Evolutionary conservation across 2,797 vertebrate genomes (phyloP).

Genomic region (Chelon auratus): DNA sequence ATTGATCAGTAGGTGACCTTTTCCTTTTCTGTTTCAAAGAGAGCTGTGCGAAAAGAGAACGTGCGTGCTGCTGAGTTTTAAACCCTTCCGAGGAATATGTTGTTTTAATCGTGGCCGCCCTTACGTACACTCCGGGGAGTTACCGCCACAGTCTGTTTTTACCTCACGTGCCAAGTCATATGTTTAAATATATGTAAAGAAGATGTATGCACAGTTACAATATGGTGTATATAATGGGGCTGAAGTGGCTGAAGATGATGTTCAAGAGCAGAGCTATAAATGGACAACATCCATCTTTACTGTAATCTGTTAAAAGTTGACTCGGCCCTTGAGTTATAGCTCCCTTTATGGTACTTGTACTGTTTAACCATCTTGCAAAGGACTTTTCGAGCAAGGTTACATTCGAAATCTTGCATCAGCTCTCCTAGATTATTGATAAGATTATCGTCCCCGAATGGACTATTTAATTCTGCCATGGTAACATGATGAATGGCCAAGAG

Average conservation of each 20-base stretch:
- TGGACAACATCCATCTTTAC: too few species aligned
- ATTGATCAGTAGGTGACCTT: slow-evolving; percentile 1
- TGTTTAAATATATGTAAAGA: background rate
- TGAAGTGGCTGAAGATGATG: too few species aligned
- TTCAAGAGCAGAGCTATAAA: too few species aligned
- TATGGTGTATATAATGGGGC: too few species aligned
- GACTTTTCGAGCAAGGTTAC: slow-evolving; percentile 23
- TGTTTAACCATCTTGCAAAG: slow-evolving; percentile 1
- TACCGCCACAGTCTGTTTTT: slow-evolving; percentile 51
- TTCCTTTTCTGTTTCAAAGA: slow-evolving; percentile 12
- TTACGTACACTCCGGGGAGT: slow-evolving; percentile 19
- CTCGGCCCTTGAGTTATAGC: background rate
- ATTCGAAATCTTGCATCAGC: slow-evolving; percentile 15
- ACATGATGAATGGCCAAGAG: slow-evolving; percentile 5
- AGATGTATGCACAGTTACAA: too few species aligned
- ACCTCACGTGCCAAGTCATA: background rate
- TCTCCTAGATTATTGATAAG: slow-evolving; percentile 23
- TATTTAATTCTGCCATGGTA: slow-evolving; percentile 1
- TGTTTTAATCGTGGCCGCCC: slow-evolving; percentile 29
- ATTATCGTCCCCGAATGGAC: slow-evolving; percentile 27
- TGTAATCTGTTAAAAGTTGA: too few species aligned
- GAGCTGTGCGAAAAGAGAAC: background rate
- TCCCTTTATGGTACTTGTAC: background rate
- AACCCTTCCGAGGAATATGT: slow-evolving; percentile 9
- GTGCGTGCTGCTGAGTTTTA: slow-evolving; percentile 36